These are phyloP conservation scores for Epinephelus fuscoguttatus DNA, from an alignment of 2,113 vertebrate species.

Conservation along the genomic window DNA sequence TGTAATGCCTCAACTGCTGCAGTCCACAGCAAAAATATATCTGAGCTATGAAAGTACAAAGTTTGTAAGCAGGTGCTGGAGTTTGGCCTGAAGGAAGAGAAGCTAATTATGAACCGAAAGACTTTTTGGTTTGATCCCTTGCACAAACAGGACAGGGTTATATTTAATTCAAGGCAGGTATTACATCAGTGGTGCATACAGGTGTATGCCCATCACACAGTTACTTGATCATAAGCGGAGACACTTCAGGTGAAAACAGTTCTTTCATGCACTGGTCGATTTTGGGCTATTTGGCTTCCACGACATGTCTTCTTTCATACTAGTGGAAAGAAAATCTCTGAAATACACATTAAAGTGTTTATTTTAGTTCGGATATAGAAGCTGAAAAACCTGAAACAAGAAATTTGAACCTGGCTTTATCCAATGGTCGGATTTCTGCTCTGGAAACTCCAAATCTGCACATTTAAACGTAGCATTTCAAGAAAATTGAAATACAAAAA, in stretches of 20 bases:
- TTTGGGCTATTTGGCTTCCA: too few species aligned
- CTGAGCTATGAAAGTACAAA: constrained; percentile 39
- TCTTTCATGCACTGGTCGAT: too few species aligned
- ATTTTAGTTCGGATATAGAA: too few species aligned
- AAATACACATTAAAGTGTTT: too few species aligned
- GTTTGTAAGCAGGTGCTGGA: constrained; percentile 46
- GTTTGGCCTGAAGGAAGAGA: constrained; percentile 37
- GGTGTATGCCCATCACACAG: not conserved
- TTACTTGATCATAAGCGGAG: constrained; percentile 2
- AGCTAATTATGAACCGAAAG: constrained; percentile 42
- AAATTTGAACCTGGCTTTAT: too few species aligned
- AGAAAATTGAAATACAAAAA: not conserved
- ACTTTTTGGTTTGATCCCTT: constrained; percentile 43
- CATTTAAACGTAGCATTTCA: not conserved
- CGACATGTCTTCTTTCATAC: too few species aligned
- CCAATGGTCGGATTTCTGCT: too few species aligned
- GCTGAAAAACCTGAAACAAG: too few species aligned
- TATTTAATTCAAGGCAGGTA: constrained; percentile 21
- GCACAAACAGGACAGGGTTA: constrained; percentile 19
- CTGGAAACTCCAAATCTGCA: not conserved
- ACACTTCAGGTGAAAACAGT: too few species aligned
- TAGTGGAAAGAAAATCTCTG: too few species aligned
- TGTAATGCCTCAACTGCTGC: constrained; percentile 27
- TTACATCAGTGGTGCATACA: not conserved
- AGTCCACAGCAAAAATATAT: constrained; percentile 47